Evolutionary conservation across 1,140 invertebrate genomes (phyloP).

Genomic region (Drosophila sproati): DNA sequence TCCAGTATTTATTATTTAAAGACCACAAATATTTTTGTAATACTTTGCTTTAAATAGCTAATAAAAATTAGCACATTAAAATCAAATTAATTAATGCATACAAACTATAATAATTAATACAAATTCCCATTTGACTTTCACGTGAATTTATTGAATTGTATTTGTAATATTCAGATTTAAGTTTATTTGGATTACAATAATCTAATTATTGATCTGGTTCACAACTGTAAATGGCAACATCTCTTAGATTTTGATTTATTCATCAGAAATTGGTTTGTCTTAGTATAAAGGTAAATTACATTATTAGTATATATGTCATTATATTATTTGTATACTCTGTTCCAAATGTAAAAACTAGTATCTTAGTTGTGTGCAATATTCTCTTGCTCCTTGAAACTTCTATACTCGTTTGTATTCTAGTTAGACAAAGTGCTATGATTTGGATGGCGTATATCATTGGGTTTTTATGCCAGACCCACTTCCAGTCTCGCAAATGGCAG

Average conservation of each 20-base stretch:
- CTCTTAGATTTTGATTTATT: conserved; percentile 21
- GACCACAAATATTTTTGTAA: not conserved
- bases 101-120: not conserved
- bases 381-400: too few relatives aligned
- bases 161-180: conserved; percentile 42
- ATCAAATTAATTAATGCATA: not conserved
- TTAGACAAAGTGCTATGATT: too few relatives aligned
- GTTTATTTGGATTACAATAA: conserved; percentile 64
- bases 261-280: conserved; percentile 14
- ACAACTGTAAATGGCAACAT: conserved; percentile 68
- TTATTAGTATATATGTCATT: conserved; percentile 26
- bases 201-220: conserved; percentile 80
- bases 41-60: not conserved
- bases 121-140: conserved; percentile 11
- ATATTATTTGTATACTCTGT: not conserved
- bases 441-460: too few relatives aligned
- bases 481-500: too few relatives aligned
- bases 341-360: too few relatives aligned
- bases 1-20: too few relatives aligned
- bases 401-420: too few relatives aligned
- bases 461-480: too few relatives aligned
- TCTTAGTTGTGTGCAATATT: too few relatives aligned
- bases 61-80: not conserved
- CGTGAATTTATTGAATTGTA: conserved; percentile 47
- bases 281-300: conserved; percentile 17